A percentile compares a stretch with the other conserved stretches of the same genome.
These are phyloP conservation scores for Ichneumon xanthorius DNA, from an alignment of 2,888 invertebrate species.

Conservation along the genomic window DNA sequence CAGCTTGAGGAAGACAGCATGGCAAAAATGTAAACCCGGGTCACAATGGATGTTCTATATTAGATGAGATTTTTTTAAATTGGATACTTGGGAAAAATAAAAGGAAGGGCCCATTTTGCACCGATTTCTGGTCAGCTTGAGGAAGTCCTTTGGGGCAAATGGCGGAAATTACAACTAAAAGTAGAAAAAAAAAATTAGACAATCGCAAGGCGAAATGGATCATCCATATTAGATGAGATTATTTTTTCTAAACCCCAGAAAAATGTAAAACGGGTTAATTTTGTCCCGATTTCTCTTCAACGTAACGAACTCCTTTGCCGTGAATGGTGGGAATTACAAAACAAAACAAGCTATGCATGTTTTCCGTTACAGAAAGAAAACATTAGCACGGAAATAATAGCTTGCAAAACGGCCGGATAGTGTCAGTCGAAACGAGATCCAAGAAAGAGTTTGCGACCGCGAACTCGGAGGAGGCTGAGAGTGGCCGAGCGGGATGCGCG, in stretches of 20 bases:
- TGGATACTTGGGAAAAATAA: too few species aligned
- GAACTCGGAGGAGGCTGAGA: constrained; percentile 50
- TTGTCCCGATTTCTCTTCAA: background rate
- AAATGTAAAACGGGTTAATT: background rate
- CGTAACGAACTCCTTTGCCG: background rate
- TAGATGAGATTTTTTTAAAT: too few species aligned
- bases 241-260: too few species aligned
- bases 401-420: background rate
- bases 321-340: background rate
- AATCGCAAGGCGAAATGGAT: too few species aligned
- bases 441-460: constrained; percentile 59
- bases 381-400: background rate
- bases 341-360: background rate
- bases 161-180: background rate
- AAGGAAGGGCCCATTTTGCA: too few species aligned
- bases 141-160: too few species aligned
- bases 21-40: too few species aligned
- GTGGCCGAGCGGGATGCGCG: constrained; percentile 43
- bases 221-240: too few species aligned
- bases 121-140: too few species aligned
- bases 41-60: too few species aligned
- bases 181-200: background rate
- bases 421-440: constrained; percentile 29
- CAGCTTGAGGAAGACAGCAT: background rate
- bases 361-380: background rate